Evolutionary conservation across 2,888 invertebrate genomes (phyloP), one percentile per base, ranked within the genome.

Genomic region (Frankliniella intonsa): DNA sequence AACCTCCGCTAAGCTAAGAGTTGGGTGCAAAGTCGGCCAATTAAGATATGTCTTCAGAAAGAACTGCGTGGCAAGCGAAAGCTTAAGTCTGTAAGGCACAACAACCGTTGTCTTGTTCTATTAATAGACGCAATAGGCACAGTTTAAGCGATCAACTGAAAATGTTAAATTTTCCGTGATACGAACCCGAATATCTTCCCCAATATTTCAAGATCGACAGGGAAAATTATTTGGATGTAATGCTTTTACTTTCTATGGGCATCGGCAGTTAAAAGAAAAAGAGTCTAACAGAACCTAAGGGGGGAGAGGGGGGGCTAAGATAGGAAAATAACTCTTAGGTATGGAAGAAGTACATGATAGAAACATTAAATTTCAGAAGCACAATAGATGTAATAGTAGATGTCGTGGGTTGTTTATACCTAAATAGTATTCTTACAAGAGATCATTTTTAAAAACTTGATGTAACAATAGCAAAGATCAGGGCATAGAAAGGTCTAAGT

Each of bases 311-410:
- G 25, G 69, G 25, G 69, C 69, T 76, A 76, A 76, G 69, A 76
- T 76, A 76, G 69, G 69, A 76, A 76, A 76, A 76, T 76, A 76
- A 76, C 69, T 76, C 69, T 76, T 76, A 76, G 22, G 25, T 76
- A 76, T 76, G 69, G 69, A 76, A 76, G 69, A 76, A 76, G 69
- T 76, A 76, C 69, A 76, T 76, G 69, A 22, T 76, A 76, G 69
- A 76, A 76, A 76, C 25, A 25, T 22, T 76, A 76, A 76, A 76
- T 22, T 8, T 25, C 25, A 22, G 69, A 10, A 76, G 69, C 22
- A 76, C 69, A 76, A 25, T 76, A 38, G 38, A 38, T 38, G 38
- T 38, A 38, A 38, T 38, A 76, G 10, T 69, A 76, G 69, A 22
- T 22, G 69, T 76, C 25, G 69, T 76, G 69, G 69, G 25, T 17